These are phyloP conservation scores for Lytechinus pictus DNA, from an alignment of 35 echinoderm and acorn worm genomes.

Conservation along the genomic window DNA sequence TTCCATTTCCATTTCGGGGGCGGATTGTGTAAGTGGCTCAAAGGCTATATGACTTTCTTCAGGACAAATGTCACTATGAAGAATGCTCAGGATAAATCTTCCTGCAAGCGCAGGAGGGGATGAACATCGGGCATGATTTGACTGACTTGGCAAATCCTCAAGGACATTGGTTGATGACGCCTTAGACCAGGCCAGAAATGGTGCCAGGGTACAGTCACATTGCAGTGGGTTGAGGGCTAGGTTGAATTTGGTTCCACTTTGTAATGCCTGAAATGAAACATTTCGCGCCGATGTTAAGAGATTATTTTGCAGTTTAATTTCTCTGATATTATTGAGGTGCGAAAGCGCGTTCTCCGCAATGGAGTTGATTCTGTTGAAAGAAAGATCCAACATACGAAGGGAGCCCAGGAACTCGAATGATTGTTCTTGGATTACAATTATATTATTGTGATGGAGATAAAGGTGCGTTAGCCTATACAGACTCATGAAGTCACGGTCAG, in stretches of 20 bases:
- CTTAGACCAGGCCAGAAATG: not conserved
- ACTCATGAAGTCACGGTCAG: constrained; percentile 33
- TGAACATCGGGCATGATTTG: not conserved
- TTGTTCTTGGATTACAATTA: not conserved
- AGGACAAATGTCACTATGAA: not conserved
- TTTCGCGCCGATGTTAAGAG: constrained; percentile 26
- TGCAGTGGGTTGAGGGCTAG: constrained; percentile 5
- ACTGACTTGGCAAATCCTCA: not conserved
- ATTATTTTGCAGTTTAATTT: not conserved
- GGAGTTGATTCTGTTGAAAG: not conserved
- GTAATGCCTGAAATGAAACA: not conserved
- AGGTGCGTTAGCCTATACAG: constrained; percentile 34
- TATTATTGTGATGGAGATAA: constrained; percentile 25
- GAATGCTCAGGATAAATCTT: not conserved
- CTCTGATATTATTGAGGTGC: not conserved
- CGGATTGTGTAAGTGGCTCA: not conserved
- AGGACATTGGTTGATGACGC: not conserved
- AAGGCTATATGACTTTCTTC: not conserved
- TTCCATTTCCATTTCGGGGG: not conserved
- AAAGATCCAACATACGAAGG: not conserved
- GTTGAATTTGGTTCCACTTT: not conserved
- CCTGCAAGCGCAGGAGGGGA: not conserved
- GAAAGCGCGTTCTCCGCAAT: not conserved
- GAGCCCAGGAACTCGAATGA: not conserved
- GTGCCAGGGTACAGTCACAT: not conserved